Conservation (phyloP, 2,797 vertebrate genomes). For the Acipenser transmontanus region DNA sequence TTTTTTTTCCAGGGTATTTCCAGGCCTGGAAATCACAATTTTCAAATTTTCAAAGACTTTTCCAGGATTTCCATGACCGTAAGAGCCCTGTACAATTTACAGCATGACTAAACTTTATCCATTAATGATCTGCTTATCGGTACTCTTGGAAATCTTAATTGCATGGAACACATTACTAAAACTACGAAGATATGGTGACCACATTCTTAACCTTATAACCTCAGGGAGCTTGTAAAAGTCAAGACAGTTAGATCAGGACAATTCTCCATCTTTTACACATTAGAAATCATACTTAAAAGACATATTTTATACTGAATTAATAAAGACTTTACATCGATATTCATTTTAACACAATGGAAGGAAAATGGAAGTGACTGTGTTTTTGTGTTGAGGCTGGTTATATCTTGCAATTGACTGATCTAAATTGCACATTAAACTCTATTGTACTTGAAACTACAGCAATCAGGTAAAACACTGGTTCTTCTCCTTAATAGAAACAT, state of each 20-base stretch:
- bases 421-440: too few relatives aligned
- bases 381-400: too few relatives aligned
- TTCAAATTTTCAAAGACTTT: too few relatives aligned
- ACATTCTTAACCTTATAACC: background rate
- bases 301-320: background rate
- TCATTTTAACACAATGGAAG: background rate
- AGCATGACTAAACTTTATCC: too few relatives aligned
- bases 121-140: background rate
- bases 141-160: conserved; percentile 5
- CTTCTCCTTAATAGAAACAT: too few relatives aligned
- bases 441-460: too few relatives aligned
- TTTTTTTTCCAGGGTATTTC: too few relatives aligned
- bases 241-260: background rate
- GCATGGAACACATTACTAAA: background rate
- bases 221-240: background rate
- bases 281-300: background rate
- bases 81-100: too few relatives aligned
- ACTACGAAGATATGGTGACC: background rate
- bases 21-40: too few relatives aligned
- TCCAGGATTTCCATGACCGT: too few relatives aligned
- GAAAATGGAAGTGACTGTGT: background rate
- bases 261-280: background rate
- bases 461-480: too few relatives aligned
- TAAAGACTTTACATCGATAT: background rate
- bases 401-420: too few relatives aligned